Evolutionary conservation across 2,888 invertebrate species (phyloP).

Genomic region (Chaetogeoica ovagalla): DNA sequence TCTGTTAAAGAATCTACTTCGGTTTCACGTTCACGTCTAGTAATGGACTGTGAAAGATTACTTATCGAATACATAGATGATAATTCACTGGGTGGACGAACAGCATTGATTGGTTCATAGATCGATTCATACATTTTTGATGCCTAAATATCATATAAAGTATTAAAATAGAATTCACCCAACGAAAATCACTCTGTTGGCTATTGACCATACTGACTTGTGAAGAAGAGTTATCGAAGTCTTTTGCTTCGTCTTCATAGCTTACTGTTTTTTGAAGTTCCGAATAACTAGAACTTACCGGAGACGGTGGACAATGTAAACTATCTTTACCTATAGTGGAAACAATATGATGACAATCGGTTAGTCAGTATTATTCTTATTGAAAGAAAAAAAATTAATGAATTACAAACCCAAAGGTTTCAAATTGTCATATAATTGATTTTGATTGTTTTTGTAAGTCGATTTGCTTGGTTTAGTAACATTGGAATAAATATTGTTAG

Average conservation of each 20-base stretch:
- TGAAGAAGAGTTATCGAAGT: slow-evolving; percentile 61
- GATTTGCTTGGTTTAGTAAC: slow-evolving; percentile 10
- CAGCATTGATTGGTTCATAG: slow-evolving; percentile 88
- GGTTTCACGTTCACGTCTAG: slow-evolving; percentile 63
- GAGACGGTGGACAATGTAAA: slow-evolving; percentile 80
- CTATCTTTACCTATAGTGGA: slow-evolving; percentile 63
- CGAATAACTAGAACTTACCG: slow-evolving; percentile 88
- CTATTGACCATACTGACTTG: slow-evolving; percentile 62
- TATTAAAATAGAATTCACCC: slow-evolving; percentile 3
- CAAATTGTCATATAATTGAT: slow-evolving; percentile 41
- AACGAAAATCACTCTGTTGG: too few relatives aligned
- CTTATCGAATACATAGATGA: slow-evolving; percentile 69
- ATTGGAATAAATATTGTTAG: slow-evolving; percentile 39
- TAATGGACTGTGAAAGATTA: slow-evolving; percentile 52
- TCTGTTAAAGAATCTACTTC: slow-evolving; percentile 89
- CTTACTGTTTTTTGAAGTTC: slow-evolving; percentile 79
- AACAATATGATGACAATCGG: background rate
- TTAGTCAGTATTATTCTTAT: background rate
- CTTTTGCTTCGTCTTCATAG: slow-evolving; percentile 57
- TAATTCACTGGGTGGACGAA: slow-evolving; percentile 70
- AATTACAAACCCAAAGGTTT: slow-evolving; percentile 27
- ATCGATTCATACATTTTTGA: slow-evolving; percentile 82
- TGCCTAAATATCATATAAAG: slow-evolving; percentile 61
- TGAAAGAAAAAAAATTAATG: background rate
- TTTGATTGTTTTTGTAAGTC: slow-evolving; percentile 17